Evolutionary conservation across 2,797 vertebrate species (phyloP), one percentile per base, ranked within the genome.

Genomic region (Clamator glandarius): DNA sequence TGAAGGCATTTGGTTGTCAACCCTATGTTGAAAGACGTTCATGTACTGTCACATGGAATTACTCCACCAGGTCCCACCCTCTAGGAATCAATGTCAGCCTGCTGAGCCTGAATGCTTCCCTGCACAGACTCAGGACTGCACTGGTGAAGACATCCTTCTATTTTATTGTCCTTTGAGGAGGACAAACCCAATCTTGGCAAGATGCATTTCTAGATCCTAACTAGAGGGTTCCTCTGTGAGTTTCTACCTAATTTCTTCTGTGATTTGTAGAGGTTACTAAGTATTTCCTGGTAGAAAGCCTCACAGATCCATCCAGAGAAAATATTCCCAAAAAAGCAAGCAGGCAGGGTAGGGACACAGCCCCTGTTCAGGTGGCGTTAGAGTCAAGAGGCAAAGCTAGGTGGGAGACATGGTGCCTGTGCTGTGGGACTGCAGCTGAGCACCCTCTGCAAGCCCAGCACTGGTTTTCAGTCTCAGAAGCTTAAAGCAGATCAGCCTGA

Each of bases 1-100:
- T 57, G 77, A 39, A 57, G 54, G n/a, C 16, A 5, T n/a, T 51
- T 0, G 0, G 1, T n/a, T 44, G 29, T 46, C 66, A 33, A 9
- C 23, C 14, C 25, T 15, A 8, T 17, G 28, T 3, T 14, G 26
- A 35, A 81, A 29, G 25, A 52, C 18, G 29, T 0, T 9, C 18
- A 18, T 13, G 70, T 29, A 9, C 36, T 61, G 28, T 35, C 0
- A n/a, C 8, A 3, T 11, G 57, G n/a, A n/a, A n/a, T n/a, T 25
- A 48, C 18, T 52, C 39, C 48, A 62, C 42, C 46, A 87, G 26
- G 25, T 78, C 46, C 48, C 66, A 70, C 24, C 25, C 69, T 62
- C 41, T 48, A 42, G 39, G 33, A 77, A 66, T 31, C 31, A 36
- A 13, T 2, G 4, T 8, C 58, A 73, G 41, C 28, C 57, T 51